phyloP scores from a whole-genome alignment of 1,140 invertebrate genomes.

The Tetramorium alpestre region DNA sequence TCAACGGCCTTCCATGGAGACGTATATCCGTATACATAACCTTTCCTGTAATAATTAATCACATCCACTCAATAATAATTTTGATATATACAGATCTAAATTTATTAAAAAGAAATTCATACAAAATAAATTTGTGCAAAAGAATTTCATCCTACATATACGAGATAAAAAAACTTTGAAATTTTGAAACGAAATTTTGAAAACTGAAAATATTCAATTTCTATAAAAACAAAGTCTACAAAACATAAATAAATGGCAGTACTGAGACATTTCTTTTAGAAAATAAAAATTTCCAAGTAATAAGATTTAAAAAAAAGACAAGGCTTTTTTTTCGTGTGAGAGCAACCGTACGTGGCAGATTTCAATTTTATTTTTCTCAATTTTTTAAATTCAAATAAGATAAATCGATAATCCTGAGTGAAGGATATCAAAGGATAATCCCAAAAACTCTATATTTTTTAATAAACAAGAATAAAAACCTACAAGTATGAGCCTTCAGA shows the following conservation, averaged over 20 bases:
- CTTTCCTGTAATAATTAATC: slow-evolving; percentile 77
- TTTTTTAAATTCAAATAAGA: too few species aligned
- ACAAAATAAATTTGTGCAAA: neutral
- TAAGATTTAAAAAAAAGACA: neutral
- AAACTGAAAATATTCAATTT: neutral
- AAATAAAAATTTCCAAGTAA: neutral
- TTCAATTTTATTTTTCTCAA: too few species aligned
- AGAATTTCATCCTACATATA: neutral
- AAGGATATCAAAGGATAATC: neutral
- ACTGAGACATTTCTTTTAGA: neutral
- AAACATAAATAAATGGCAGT: neutral
- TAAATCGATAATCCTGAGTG: neutral
- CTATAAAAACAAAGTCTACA: neutral
- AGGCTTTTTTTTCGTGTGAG: neutral
- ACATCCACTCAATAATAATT: neutral
- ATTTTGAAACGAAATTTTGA: too few species aligned
- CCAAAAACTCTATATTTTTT: neutral
- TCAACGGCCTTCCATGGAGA: slow-evolving; percentile 83
- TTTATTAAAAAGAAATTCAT: neutral
- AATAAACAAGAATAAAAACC: neutral
- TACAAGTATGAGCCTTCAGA: neutral
- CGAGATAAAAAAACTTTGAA: neutral
- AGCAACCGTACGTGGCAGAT: neutral
- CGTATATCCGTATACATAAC: slow-evolving; percentile 84
- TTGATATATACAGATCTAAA: neutral